Evolutionary conservation across 2,113 vertebrate genomes (phyloP).

Genomic region (Chrysochloris asiatica): DNA sequence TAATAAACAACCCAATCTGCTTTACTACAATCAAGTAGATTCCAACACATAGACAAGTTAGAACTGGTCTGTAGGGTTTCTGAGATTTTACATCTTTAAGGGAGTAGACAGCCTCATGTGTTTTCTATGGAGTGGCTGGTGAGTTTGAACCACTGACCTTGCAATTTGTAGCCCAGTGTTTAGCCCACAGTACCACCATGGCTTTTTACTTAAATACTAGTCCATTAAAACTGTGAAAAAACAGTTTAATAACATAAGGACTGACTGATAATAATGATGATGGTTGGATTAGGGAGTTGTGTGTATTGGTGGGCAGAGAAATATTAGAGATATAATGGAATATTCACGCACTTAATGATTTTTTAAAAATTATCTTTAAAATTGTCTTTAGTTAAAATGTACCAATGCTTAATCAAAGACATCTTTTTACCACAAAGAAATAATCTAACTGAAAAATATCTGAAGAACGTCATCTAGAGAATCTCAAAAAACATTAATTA

Average conservation of each 20-base stretch:
- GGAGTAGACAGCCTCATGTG: too few relatives aligned
- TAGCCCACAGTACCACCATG: too few relatives aligned
- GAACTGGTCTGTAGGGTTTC: too few relatives aligned
- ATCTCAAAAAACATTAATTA: constrained; percentile 10
- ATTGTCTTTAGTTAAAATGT: neutral
- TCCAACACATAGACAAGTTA: too few relatives aligned
- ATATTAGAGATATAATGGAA: neutral
- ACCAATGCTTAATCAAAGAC: neutral
- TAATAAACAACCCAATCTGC: too few relatives aligned
- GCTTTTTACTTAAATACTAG: neutral
- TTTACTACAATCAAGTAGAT: too few relatives aligned
- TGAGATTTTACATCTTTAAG: too few relatives aligned
- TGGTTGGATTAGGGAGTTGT: neutral
- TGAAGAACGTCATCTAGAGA: neutral
- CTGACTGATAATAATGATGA: neutral
- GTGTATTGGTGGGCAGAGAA: neutral
- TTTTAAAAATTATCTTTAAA: neutral
- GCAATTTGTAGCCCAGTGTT: too few relatives aligned
- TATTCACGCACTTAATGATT: neutral
- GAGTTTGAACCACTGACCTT: too few relatives aligned
- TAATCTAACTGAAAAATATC: constrained; percentile 33
- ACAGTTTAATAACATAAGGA: neutral
- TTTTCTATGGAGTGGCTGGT: too few relatives aligned
- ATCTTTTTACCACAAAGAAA: constrained; percentile 19
- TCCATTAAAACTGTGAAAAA: neutral